Percentiles rank a stretch among this genome's conserved stretches.
phyloP scores from a whole-genome alignment of 2,888 invertebrate genomes.

The Seladonia tumulorum region DNA sequence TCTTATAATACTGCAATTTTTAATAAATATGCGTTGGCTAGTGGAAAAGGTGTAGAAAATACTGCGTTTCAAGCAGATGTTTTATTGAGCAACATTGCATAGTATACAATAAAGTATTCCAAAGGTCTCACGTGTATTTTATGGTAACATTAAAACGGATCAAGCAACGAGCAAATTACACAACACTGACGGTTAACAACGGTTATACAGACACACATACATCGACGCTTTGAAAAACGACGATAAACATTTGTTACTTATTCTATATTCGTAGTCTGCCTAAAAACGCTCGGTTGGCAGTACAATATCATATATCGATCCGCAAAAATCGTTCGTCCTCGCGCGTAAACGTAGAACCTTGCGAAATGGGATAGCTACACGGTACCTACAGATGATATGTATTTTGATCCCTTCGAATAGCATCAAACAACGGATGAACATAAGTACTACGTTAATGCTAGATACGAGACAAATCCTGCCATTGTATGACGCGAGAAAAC shows the following conservation, averaged over 20 bases:
- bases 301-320: conserved; percentile 20
- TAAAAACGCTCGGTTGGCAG: conserved; percentile 30
- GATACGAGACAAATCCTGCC: neutral
- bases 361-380: neutral
- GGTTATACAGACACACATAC: conserved; percentile 5
- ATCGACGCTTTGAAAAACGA: neutral
- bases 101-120: conserved; percentile 28
- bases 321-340: neutral
- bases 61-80: neutral
- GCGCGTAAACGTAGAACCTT: neutral
- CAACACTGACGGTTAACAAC: conserved; percentile 27
- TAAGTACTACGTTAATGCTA: conserved; percentile 19
- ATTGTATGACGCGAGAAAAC: conserved; percentile 16
- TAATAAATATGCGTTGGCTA: neutral
- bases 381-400: conserved; percentile 59
- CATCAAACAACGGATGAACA: conserved; percentile 18
- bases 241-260: neutral
- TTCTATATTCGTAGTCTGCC: conserved; percentile 14
- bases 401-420: conserved; percentile 61
- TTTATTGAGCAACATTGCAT: conserved; percentile 49
- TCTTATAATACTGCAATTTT: too few species aligned
- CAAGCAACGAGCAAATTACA: conserved; percentile 17
- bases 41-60: neutral
- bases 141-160: conserved; percentile 25
- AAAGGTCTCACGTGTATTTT: neutral